A percentile compares a stretch with the other conserved stretches of the same genome.
Evolutionary conservation across 2,113 vertebrate genomes (phyloP).

Genomic region (Xenus cinereus): DNA sequence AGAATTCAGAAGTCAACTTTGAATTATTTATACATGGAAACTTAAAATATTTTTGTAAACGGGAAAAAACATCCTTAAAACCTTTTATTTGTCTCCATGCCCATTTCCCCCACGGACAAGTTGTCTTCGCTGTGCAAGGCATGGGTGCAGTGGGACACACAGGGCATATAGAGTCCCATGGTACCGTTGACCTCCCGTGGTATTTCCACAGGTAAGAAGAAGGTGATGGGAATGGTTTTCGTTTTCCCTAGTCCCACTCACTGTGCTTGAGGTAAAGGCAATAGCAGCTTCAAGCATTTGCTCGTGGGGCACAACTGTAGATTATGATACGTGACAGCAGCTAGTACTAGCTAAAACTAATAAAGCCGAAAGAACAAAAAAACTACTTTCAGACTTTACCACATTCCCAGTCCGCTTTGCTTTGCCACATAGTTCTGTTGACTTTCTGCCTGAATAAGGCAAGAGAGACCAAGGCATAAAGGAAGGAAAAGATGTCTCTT

Average conservation of each 20-base stretch:
- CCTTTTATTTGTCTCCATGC: background rate
- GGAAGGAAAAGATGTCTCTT: background rate
- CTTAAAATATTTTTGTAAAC: background rate
- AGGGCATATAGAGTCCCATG: rapidly evolving
- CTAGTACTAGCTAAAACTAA: background rate
- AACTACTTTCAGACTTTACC: background rate
- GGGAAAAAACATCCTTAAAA: background rate
- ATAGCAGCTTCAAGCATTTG: background rate
- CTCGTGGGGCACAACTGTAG: background rate
- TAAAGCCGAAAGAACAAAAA: background rate
- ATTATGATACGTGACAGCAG: rapidly evolving
- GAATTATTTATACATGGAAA: background rate
- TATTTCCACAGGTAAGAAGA: background rate
- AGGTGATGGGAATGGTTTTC: background rate
- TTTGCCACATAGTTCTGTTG: background rate
- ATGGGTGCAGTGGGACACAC: background rate
- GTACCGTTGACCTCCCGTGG: background rate
- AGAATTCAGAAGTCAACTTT: background rate
- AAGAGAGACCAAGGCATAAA: background rate
- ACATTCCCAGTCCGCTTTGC: background rate
- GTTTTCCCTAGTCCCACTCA: background rate
- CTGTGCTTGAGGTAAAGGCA: background rate
- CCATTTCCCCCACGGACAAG: rapidly evolving
- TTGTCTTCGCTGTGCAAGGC: rapidly evolving
- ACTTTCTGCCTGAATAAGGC: background rate